Conservation (phyloP, 2,113 vertebrate species). For the Coturnix japonica region DNA sequence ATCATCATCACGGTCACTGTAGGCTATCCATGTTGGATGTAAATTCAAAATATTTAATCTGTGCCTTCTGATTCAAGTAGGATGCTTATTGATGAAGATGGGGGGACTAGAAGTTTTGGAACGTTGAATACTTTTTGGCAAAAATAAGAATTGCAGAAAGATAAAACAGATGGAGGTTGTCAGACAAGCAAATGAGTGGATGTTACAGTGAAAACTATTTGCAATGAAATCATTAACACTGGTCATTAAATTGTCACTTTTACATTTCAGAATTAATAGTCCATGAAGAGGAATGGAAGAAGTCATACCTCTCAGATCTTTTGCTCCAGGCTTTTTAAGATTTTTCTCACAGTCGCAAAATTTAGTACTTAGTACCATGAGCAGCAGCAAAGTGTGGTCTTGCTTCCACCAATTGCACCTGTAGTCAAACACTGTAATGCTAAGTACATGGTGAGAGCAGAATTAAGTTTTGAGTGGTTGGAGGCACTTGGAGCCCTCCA, state of each 20-base stretch:
- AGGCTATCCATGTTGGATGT: background rate
- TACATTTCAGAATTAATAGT: background rate
- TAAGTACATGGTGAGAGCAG: background rate
- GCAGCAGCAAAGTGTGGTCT: background rate
- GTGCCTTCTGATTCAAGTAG: background rate
- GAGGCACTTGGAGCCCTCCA: background rate
- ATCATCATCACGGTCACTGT: background rate
- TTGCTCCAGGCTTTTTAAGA: background rate
- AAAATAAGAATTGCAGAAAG: background rate
- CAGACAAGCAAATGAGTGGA: background rate
- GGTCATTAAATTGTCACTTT: conserved; percentile 1
- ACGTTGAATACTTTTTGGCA: background rate
- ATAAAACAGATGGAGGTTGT: background rate
- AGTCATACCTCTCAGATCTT: background rate
- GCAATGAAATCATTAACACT: background rate
- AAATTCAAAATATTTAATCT: background rate
- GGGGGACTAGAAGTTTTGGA: background rate
- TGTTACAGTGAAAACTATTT: conserved; percentile 3
- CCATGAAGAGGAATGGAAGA: background rate
- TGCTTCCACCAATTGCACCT: background rate
- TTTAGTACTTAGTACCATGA: background rate
- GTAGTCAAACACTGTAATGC: background rate
- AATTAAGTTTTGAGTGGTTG: background rate
- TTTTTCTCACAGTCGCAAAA: background rate
- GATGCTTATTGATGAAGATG: background rate